These are phyloP conservation scores for Pachypsylla venusta DNA, from an alignment of 1,140 invertebrate species.

Conservation along the genomic window DNA sequence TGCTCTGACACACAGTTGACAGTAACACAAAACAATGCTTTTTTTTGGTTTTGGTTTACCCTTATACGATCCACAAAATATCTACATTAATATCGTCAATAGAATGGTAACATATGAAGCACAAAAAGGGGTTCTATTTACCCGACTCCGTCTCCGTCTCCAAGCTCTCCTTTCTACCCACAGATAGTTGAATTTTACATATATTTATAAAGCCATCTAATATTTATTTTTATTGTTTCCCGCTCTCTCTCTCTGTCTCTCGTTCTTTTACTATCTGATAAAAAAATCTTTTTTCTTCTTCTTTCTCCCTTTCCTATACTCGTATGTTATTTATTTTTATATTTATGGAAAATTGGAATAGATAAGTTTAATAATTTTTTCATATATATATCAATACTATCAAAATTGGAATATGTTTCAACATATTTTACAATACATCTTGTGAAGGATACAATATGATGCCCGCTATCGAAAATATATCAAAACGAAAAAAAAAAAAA, in stretches of 20 bases:
- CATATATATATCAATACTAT: too few species aligned
- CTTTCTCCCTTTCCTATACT: neutral
- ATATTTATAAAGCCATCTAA: slow-evolving; percentile 9
- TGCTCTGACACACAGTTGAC: slow-evolving; percentile 6
- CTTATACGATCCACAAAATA: neutral
- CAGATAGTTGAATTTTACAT: slow-evolving; percentile 8
- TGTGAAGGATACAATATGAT: too few species aligned
- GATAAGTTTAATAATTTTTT: slow-evolving; percentile 7
- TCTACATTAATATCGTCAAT: neutral
- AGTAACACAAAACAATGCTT: neutral
- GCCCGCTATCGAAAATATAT: too few species aligned
- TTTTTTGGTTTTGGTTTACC: too few species aligned
- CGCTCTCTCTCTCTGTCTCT: too few species aligned
- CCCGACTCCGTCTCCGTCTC: too few species aligned
- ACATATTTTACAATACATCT: too few species aligned
- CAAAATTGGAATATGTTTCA: too few species aligned
- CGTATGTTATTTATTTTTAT: neutral
- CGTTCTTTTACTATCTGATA: slow-evolving; percentile 8
- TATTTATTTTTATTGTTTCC: slow-evolving; percentile 10
- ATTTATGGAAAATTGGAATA: slow-evolving; percentile 4
- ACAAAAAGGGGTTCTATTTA: neutral
- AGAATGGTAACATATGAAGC: slow-evolving; percentile 9
- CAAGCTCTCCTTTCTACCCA: neutral
- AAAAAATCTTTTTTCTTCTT: neutral
- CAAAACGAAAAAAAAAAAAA: too few species aligned